These are phyloP conservation scores for Magallana nippona DNA, from an alignment of 2,888 invertebrate genomes.

Conservation along the genomic window DNA sequence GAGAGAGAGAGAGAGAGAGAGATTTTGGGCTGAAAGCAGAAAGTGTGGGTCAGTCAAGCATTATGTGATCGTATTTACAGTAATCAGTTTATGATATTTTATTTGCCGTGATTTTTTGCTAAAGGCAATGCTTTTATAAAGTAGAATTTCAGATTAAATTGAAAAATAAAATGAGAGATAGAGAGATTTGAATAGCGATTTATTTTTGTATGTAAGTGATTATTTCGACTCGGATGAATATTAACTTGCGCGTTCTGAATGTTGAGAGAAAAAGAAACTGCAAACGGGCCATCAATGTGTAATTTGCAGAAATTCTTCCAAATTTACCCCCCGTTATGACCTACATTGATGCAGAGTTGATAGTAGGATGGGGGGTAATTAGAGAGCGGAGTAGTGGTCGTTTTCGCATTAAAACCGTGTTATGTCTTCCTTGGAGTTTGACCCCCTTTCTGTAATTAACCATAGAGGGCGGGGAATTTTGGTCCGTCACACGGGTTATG, in stretches of 20 bases:
- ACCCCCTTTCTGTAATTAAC: conserved; percentile 7
- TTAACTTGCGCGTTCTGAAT: no score
- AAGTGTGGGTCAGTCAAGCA: no score
- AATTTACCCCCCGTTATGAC: background rate
- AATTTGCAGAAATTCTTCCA: conserved; percentile 10
- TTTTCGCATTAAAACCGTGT: background rate
- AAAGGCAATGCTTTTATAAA: background rate
- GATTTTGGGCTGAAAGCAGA: conserved; percentile 14
- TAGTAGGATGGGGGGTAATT: background rate
- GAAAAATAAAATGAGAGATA: no score
- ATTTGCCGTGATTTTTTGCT: conserved; percentile 40
- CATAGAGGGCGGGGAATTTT: background rate
- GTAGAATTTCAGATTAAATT: no score
- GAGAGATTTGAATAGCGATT: no score
- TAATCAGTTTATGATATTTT: no score
- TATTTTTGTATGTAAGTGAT: no score
- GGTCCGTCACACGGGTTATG: background rate
- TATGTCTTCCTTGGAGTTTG: background rate
- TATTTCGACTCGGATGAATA: no score
- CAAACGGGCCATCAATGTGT: background rate
- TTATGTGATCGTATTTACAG: no score
- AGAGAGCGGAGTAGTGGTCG: background rate
- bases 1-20: conserved; percentile 48
- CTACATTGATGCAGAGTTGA: background rate
- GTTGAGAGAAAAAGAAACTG: no score